Conservation (phyloP, 2,797 vertebrate species). For the Pelobates cultripes region DNA sequence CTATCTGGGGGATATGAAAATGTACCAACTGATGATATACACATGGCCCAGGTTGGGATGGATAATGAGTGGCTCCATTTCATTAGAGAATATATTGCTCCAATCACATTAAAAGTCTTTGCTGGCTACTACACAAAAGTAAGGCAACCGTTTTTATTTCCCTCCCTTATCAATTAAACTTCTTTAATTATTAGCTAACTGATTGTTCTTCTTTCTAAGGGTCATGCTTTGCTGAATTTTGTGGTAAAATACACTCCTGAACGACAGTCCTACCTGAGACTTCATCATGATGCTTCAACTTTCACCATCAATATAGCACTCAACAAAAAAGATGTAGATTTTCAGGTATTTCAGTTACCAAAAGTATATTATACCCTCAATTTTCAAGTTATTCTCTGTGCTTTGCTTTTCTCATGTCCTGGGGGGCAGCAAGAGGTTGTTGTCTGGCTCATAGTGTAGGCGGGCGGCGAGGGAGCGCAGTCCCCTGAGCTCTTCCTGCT, state of each 20-base stretch:
- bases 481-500: too few species aligned
- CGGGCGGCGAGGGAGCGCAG: too few species aligned
- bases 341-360: constrained; percentile 74
- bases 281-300: constrained; percentile 95
- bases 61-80: constrained; percentile 97
- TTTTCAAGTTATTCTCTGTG: too few species aligned
- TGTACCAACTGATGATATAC: constrained; percentile 97
- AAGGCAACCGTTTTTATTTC: constrained; percentile 13
- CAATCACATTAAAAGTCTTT: constrained; percentile 93
- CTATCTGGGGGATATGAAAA: constrained; percentile 96
- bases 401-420: too few species aligned
- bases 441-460: too few species aligned
- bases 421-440: too few species aligned
- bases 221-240: constrained; percentile 90
- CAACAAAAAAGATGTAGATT: constrained; percentile 90
- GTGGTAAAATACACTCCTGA: constrained; percentile 94
- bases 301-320: constrained; percentile 98
- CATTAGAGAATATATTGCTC: constrained; percentile 94
- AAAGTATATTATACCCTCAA: too few species aligned
- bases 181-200: neutral
- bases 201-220: constrained; percentile 69
- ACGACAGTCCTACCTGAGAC: constrained; percentile 86
- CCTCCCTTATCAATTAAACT: neutral
- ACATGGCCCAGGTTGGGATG: constrained; percentile 91
- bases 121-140: constrained; percentile 98